Percentiles rank a stretch among this genome's conserved stretches.
Evolutionary conservation across 1,140 invertebrate genomes (phyloP).

Genomic region (Drosophila parvula): DNA sequence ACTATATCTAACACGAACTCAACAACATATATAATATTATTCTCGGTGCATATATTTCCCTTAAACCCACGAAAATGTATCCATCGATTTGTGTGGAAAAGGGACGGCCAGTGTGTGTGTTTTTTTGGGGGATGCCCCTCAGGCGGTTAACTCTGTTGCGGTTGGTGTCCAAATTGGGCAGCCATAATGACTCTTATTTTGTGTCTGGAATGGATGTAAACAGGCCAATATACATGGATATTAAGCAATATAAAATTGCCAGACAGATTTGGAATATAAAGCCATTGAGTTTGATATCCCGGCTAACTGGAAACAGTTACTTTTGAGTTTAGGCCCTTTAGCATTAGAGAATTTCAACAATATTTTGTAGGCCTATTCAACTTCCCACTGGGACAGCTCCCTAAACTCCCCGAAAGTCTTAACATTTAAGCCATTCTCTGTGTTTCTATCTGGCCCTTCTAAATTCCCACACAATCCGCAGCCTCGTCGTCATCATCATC

Average conservation of each 20-base stretch:
- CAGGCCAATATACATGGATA: conserved; percentile 9
- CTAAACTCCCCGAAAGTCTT: neutral
- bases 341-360: neutral
- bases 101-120: conserved; percentile 12
- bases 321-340: neutral
- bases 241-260: neutral
- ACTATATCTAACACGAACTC: too few species aligned
- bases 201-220: conserved; percentile 13
- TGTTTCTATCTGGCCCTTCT: neutral
- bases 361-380: neutral
- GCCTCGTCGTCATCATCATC: conserved; percentile 3
- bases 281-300: neutral
- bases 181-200: conserved; percentile 4
- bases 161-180: conserved; percentile 8
- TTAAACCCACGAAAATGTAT: conserved; percentile 16
- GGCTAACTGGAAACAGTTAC: neutral
- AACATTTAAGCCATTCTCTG: conserved; percentile 9
- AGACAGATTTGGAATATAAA: neutral
- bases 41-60: neutral
- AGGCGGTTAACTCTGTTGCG: conserved; percentile 25
- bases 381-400: conserved; percentile 16
- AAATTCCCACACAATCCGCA: conserved; percentile 33
- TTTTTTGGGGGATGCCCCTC: conserved; percentile 44
- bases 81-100: conserved; percentile 43
- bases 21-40: neutral